Base-by-base conservation (phyloP, 1,140 invertebrate genomes). In the Bradynema listronoti region DNA sequence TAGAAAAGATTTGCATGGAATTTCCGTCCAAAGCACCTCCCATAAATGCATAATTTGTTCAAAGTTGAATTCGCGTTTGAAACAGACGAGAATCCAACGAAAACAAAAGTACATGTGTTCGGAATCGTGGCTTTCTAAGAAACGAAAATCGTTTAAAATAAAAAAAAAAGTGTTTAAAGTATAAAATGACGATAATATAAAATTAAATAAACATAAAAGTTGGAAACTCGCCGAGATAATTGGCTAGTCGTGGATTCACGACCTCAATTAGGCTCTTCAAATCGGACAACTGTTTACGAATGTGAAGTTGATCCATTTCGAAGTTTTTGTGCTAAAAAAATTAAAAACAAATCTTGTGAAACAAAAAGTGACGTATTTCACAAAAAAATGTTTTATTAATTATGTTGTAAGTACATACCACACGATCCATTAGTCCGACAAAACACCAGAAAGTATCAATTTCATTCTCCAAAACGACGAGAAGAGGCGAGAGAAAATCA, bases 31-130 rank as follows among this genome's bases (percentile, higher is more conserved):
- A 66, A 88, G 81, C 25, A 84, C 83, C 78, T 84, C 83, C 83
- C 83, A 84, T 30, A 84, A 66, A 52, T 80, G 71, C 70, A 82
- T 81, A 2, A 81, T 82, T 62, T 84, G 81, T 42, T 79, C 69
- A 61, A 83, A 83, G n/a, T 56, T 80, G 55, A 85, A 85, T 71
- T 85, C 84, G 61, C 84, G 72, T 68, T 86, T 86, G 69, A 85
- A 85, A 29, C 80, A 73, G 24, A 86, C 84, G 4, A 85, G 73
- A 42, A 85, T 78, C 85, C 85, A 86, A 16, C 94, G 86, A 80
- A 99, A 99, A 80, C 91, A 96, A 80, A 99, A 98, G 78, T 92
- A 97, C 87, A 98, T 91, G 78, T 97, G 96, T 2, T 87, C 88
- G 1, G 92, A 94, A 61, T 97, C 91, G 72, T 95, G 88, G 25